Conservation (phyloP, 2,888 invertebrate species). For the Lycophotia porphyrea region DNA sequence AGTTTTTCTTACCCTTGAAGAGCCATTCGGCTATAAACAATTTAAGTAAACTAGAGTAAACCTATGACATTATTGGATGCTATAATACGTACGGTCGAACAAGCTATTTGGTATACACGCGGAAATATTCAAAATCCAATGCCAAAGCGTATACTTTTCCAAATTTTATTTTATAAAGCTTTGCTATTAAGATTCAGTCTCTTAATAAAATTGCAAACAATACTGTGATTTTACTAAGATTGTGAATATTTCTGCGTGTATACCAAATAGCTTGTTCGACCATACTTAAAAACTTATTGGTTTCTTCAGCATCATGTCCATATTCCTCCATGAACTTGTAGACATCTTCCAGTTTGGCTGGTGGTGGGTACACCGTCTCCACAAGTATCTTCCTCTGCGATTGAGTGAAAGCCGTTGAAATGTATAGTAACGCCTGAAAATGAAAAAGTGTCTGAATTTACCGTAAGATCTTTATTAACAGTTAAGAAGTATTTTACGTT, state of each 20-base stretch:
- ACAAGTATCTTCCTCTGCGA: slow-evolving; percentile 62
- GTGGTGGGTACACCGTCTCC: slow-evolving; percentile 72
- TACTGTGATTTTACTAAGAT: too few species aligned
- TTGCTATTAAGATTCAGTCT: too few species aligned
- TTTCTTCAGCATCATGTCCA: slow-evolving; percentile 52
- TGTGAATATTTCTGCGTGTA: too few species aligned
- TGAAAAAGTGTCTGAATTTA: background rate
- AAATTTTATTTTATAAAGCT: too few species aligned
- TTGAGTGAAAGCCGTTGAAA: slow-evolving; percentile 75
- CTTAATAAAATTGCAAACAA: too few species aligned
- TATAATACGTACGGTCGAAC: slow-evolving; percentile 46
- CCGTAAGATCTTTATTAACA: background rate
- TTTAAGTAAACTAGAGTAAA: background rate
- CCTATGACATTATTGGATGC: background rate
- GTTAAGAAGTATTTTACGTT: background rate
- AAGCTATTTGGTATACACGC: too few species aligned
- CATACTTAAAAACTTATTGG: slow-evolving; percentile 52
- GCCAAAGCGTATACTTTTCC: too few species aligned
- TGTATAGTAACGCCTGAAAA: slow-evolving; percentile 71
- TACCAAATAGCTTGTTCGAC: too few species aligned
- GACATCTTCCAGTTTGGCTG: slow-evolving; percentile 76
- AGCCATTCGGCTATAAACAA: too few species aligned
- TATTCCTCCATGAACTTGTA: slow-evolving; percentile 63
- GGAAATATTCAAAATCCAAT: too few species aligned
- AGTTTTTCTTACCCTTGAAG: background rate